These are phyloP conservation scores for Cynaeus angustus DNA, from an alignment of 2,888 invertebrate genomes.

Conservation along the genomic window DNA sequence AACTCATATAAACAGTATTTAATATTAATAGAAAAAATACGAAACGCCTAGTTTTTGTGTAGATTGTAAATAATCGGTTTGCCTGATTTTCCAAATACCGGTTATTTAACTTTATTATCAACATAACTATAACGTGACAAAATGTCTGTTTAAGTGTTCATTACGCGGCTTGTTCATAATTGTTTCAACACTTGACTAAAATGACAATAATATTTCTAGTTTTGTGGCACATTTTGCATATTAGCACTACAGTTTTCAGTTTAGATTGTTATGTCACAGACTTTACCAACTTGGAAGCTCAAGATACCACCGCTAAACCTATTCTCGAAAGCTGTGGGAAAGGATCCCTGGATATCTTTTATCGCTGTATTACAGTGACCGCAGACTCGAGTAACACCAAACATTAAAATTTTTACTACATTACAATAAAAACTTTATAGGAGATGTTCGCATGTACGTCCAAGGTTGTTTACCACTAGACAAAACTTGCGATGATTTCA, in stretches of 20 bases:
- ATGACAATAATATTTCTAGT: too few species aligned
- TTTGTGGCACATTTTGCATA: too few species aligned
- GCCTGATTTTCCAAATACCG: too few species aligned
- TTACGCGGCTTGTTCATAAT: too few species aligned
- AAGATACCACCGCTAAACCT: not conserved
- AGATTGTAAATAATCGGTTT: too few species aligned
- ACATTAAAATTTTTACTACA: not conserved
- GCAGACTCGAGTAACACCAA: not conserved
- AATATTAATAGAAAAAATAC: too few species aligned
- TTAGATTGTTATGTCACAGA: not conserved
- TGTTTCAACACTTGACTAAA: too few species aligned
- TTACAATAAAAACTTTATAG: not conserved
- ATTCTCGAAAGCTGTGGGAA: not conserved
- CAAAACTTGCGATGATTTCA: not conserved
- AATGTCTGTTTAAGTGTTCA: too few species aligned
- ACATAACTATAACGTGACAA: too few species aligned
- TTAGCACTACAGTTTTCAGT: not conserved
- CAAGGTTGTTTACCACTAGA: not conserved
- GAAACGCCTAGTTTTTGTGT: too few species aligned
- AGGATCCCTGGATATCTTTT: not conserved
- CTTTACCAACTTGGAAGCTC: not conserved
- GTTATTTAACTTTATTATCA: too few species aligned
- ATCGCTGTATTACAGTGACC: not conserved
- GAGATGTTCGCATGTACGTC: constrained; percentile 5
- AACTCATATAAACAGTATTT: too few species aligned